Evolutionary conservation across 2,888 invertebrate genomes (phyloP), one percentile per base, ranked within the genome.

Genomic region (Serripes groenlandicus): DNA sequence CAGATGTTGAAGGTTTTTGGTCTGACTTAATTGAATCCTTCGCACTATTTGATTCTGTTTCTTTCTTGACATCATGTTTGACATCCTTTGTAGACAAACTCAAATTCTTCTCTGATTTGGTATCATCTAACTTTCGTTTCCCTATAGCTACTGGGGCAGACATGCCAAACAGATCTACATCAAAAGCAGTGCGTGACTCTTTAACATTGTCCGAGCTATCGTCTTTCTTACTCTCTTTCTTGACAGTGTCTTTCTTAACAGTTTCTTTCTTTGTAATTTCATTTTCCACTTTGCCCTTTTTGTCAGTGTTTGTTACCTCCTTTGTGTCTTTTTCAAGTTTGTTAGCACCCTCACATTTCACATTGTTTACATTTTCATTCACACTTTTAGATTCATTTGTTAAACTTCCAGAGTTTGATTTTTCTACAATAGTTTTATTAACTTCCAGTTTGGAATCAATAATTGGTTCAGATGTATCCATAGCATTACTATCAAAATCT

Each of bases 361-460:
- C 56, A 49, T 81, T 78, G 15, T 76, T 78, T 3, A 60, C 32
- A 4, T 69, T 49, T 23, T 75, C 75, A 35, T 73, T 75, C 72
- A 85, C 80, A 54, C 80, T 54, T 58, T 81, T 58, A 34, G 71
- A 52, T 9, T 83, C 83, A 42, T 83, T 78, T 69, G 76, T 74
- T 34, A 78, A 85, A 54, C 54, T 75, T 4, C 78, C 82, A 75
- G 85, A 90, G 54, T 69, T 34, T 62, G 92, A 69, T 83, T 88
- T 91, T 75, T 93, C 90, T 66, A 83, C 88, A 28, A 90, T 90
- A 62, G 90, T 92, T 58, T 93, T 91, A 69, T 91, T 89, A 15
- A 56, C 71, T 30, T 71, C 66, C 26, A 42, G 66, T 21, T 42
- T 66, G 11, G 35, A n/a, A 35, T 73, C 23, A 62, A 56, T 49